A percentile compares a stretch with the other conserved stretches of the same genome.
phyloP scores from a whole-genome alignment of 2,888 invertebrate species.

The Drosophila pegasa region DNA sequence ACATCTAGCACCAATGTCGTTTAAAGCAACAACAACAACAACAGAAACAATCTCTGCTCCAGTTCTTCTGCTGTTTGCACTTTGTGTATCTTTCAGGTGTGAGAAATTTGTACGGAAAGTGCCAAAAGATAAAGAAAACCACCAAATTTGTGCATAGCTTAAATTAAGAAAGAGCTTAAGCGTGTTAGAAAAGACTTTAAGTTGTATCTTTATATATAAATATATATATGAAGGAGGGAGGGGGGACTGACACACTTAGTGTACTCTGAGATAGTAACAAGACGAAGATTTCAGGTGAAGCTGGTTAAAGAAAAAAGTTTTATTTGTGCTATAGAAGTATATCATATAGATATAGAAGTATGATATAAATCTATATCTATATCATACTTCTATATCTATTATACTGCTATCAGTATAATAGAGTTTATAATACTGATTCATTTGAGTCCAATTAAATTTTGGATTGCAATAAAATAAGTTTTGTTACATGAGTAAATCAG shows the following conservation, averaged over 20 bases:
- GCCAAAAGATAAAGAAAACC: constrained; percentile 66
- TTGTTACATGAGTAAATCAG: too few species aligned
- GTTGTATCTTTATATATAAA: background rate
- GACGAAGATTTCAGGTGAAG: background rate
- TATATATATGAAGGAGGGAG: background rate
- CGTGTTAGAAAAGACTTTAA: background rate
- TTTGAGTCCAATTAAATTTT: too few species aligned
- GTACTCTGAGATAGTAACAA: background rate
- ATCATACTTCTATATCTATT: too few species aligned
- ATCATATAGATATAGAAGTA: too few species aligned
- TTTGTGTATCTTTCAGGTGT: constrained; percentile 55
- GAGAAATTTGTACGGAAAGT: constrained; percentile 67
- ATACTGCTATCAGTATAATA: too few species aligned
- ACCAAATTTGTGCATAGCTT: constrained; percentile 35
- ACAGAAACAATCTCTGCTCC: constrained; percentile 38
- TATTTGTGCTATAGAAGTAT: too few species aligned
- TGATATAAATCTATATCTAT: too few species aligned
- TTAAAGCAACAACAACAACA: constrained; percentile 13
- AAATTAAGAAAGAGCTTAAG: constrained; percentile 16
- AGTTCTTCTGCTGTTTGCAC: constrained; percentile 50
- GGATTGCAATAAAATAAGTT: too few species aligned
- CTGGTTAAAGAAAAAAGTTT: too few species aligned
- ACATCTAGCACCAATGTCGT: constrained; percentile 22
- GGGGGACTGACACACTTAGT: background rate
- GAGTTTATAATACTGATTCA: too few species aligned